Evolutionary conservation across 2,113 vertebrate genomes (phyloP).

Genomic region (Ciconia maguari): DNA sequence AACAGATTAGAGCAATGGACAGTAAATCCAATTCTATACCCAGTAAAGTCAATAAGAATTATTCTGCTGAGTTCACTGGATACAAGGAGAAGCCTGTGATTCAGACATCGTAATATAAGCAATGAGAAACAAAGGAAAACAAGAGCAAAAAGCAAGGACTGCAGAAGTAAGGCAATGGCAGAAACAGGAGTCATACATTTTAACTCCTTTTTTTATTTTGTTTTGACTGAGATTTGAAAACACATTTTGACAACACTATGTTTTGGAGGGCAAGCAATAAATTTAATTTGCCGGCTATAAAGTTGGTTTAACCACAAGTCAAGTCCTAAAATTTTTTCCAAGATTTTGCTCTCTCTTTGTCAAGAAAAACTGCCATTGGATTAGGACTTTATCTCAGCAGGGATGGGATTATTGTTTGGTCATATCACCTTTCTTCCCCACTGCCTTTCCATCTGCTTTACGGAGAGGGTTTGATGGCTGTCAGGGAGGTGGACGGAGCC

Average conservation of each 20-base stretch:
- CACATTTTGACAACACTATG: neutral
- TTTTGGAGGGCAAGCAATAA: neutral
- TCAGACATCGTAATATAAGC: neutral
- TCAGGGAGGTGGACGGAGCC: neutral
- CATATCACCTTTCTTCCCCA: neutral
- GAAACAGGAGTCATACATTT: neutral
- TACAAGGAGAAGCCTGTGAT: neutral
- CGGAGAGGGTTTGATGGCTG: neutral
- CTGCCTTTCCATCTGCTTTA: neutral
- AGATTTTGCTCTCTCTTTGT: neutral
- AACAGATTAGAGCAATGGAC: slow-evolving; percentile 27
- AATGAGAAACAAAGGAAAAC: neutral
- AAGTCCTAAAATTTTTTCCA: neutral
- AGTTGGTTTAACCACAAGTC: neutral
- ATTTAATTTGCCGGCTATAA: neutral
- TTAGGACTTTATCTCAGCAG: neutral
- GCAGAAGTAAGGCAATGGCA: neutral
- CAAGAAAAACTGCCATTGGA: neutral
- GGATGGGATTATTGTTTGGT: neutral
- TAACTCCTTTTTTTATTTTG: neutral
- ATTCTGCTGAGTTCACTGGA: neutral
- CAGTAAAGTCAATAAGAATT: slow-evolving; percentile 37
- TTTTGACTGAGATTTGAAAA: neutral
- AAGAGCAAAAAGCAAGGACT: neutral
- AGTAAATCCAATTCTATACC: slow-evolving; percentile 46